Evolutionary conservation across 2,797 vertebrate species (phyloP), one percentile per base, ranked within the genome.

Genomic region (Macrochelys suwanniensis): DNA sequence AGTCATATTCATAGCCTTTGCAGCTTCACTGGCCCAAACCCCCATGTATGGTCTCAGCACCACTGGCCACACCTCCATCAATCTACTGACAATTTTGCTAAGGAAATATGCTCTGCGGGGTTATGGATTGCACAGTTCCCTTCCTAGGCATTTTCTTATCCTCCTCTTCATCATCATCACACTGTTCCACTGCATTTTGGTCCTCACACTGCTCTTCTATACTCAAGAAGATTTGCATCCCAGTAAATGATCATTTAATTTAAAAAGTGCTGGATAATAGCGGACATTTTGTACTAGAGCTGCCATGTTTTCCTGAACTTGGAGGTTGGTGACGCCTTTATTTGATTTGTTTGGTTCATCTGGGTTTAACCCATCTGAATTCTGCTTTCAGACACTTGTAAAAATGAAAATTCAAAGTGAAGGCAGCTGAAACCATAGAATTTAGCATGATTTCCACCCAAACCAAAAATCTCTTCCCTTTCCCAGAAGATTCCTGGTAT

Each of bases 261-360:
- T 56, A 94, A 84, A 23, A 96, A 79, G 90, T 92, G 92, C 57
- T 96, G 1, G 89, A 87, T 91, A 56, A 78, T 74, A 80, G 54
- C 13, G 6, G 28, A 45, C 77, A 89, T 88, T 77, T 81, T 79
- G 49, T 17, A 11, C 79, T 77, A 25, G 26, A 94, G 84, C 88
- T 76, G 68, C 16, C 61, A 65, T 65, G 16, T 92, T 83, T 94
- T 88, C 26, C 7, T 61, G 59, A 7, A 80, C 51, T 90, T 61
- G 25, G 49, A 8, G 2, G 13, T n/a, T 54, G 12, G 17, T 76
- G n/a, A 61, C 84, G 88, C 0, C 1, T 83, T 94, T 85, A 68
- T 76, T 89, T 95, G 76, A 61, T 16, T 61, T 61, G 28, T 65
- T 65, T 65, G 33, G 61, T n/a, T 61, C 33, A 65, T 15, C 61